Evolutionary conservation across 2,888 invertebrate species (phyloP), one percentile per base, ranked within the genome.

Genomic region (Pseudoips prasinana): DNA sequence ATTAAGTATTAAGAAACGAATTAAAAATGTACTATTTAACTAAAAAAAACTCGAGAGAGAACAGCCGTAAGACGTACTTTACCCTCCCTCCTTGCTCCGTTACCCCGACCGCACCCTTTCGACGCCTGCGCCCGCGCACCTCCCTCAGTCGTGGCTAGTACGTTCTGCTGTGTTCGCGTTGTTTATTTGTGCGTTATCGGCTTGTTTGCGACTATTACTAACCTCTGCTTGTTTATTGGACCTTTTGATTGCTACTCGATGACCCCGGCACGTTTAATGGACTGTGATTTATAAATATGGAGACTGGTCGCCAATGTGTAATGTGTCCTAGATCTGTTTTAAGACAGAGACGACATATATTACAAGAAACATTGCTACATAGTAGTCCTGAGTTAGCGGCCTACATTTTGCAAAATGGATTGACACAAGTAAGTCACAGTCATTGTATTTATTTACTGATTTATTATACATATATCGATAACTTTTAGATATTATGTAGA

Each of bases 141-240:
- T 29, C 29, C 29, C 29, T 29, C 29, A 29, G 29, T 25, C 25
- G 25, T 25, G 28, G 19, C 28, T 28, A 28, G 28, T 28, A 23
- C 23, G n/a, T 31, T 25, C 31, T 10, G 31, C 25, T 31, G 31
- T 31, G 31, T 31, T 31, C 31, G 10, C 31, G 31, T 25, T 25
- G 31, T 31, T 31, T 31, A 31, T 31, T 10, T 31, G 25, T 31
- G 31, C 31, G 31, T 10, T 31, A 31, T 31, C 31, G 31, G 31
- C 31, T 31, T 31, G 31, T 32, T 32, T 32, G 32, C 32, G 32
- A 32, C 26, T 32, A 32, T 32, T 32, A 32, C 32, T 32, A 8
- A 32, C 25, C 25, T 10, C 32, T 22, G 32, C 32, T 32, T 32
- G 32, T 32, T 32, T 32, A 32, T 32, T 32, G 32, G 25, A 25